A percentile compares a stretch with the other conserved stretches of the same genome.
Conservation (phyloP, 2,888 invertebrate genomes). For the Isoperla grammatica region DNA sequence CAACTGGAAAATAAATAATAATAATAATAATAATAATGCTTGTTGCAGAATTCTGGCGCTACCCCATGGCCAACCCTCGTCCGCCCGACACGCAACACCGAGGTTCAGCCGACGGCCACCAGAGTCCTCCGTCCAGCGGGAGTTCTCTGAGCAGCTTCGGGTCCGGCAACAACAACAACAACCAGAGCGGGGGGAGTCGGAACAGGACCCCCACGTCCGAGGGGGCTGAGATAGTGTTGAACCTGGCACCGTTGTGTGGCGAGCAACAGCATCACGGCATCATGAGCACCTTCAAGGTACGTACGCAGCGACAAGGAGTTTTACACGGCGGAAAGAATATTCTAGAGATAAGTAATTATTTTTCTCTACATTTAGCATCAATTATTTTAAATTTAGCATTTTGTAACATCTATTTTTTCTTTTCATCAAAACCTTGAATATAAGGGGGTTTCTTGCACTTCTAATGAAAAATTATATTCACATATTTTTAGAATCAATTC, state of each 20-base stretch:
- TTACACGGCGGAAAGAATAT: not conserved
- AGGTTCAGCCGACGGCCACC: constrained; percentile 42
- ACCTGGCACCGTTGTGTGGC: constrained; percentile 60
- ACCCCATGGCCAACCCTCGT: constrained; percentile 70
- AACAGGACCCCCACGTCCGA: constrained; percentile 34
- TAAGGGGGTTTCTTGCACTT: no score
- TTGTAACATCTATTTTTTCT: no score
- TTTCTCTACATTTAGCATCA: no score
- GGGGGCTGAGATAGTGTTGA: constrained; percentile 65
- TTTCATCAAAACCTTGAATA: no score
- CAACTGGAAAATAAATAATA: no score
- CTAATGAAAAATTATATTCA: no score
- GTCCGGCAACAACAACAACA: constrained; percentile 40
- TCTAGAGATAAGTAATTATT: no score
- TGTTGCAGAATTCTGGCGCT: constrained; percentile 44
- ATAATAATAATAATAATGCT: no score
- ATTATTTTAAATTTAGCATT: no score
- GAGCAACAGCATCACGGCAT: constrained; percentile 46
- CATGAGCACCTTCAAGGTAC: constrained; percentile 56
- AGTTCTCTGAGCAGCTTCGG: constrained; percentile 65
- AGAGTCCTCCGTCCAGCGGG: constrained; percentile 39
- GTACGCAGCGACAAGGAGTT: no score
- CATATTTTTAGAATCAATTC: no score
- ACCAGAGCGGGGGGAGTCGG: constrained; percentile 38
- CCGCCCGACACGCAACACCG: constrained; percentile 40